Conservation (phyloP, 1,140 invertebrate species). For the Leptinotarsa lineolata region DNA sequence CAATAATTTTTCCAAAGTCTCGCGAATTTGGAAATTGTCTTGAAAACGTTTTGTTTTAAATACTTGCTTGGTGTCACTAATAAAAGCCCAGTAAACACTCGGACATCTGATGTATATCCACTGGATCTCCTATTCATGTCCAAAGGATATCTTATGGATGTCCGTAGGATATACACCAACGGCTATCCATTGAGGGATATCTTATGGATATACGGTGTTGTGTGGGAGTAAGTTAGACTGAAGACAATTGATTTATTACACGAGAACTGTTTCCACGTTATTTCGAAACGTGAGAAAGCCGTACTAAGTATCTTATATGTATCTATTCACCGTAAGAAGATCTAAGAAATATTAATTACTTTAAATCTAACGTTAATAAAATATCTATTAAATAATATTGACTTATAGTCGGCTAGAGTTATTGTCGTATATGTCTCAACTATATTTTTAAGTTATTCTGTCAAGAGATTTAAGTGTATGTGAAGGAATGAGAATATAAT, state of each 20-base stretch:
- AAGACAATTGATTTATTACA: neutral
- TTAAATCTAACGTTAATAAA: slow-evolving; percentile 11
- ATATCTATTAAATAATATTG: slow-evolving; percentile 23
- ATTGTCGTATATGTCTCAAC: slow-evolving; percentile 12
- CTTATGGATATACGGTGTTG: too few species aligned
- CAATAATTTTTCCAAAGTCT: neutral
- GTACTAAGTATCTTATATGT: slow-evolving; percentile 39
- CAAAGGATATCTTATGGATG: too few species aligned
- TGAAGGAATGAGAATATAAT: slow-evolving; percentile 32
- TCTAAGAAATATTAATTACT: slow-evolving; percentile 22
- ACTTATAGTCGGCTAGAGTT: slow-evolving; percentile 13
- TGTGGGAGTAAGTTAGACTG: neutral
- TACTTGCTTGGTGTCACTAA: neutral
- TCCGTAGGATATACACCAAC: too few species aligned
- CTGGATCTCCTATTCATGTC: too few species aligned
- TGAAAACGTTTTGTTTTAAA: neutral
- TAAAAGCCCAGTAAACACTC: neutral
- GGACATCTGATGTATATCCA: too few species aligned
- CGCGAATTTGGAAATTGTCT: neutral
- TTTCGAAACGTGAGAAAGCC: slow-evolving; percentile 36
- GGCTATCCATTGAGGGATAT: too few species aligned
- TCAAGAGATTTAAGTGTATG: slow-evolving; percentile 29
- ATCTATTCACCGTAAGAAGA: slow-evolving; percentile 25
- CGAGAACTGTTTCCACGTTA: slow-evolving; percentile 13
- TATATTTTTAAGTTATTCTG: slow-evolving; percentile 16